Evolutionary conservation across 2,888 invertebrate genomes (phyloP).

Genomic region (Drosophila kuntzei): DNA sequence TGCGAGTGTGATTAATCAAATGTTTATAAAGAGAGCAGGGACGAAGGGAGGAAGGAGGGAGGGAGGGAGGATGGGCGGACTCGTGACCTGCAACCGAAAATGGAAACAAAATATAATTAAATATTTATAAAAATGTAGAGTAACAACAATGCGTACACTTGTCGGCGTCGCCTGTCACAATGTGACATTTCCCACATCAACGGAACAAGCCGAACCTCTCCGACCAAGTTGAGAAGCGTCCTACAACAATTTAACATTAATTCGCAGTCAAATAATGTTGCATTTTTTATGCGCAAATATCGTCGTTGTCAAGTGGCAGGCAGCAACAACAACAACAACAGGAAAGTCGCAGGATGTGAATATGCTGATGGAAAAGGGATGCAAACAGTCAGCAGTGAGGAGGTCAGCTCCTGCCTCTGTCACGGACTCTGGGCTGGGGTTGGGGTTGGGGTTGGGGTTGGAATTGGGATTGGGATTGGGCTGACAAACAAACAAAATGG

Average conservation of each 20-base stretch:
- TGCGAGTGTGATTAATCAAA: slow-evolving; percentile 72
- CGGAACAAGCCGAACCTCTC: slow-evolving; percentile 47
- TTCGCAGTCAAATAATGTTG: slow-evolving; percentile 83
- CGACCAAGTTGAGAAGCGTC: slow-evolving; percentile 36
- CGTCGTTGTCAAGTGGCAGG: slow-evolving; percentile 83
- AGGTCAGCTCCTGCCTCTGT: slow-evolving; percentile 28
- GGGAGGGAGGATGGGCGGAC: not conserved
- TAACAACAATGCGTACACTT: slow-evolving; percentile 75
- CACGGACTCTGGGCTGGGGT: not conserved
- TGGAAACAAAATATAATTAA: slow-evolving; percentile 78
- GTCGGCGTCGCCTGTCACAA: slow-evolving; percentile 76
- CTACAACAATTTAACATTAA: slow-evolving; percentile 83
- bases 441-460: not conserved
- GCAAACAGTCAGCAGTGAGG: slow-evolving; percentile 34
- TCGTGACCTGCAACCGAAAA: slow-evolving; percentile 44
- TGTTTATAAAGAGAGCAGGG: slow-evolving; percentile 50
- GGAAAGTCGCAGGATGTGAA: slow-evolving; percentile 46
- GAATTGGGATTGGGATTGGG: slow-evolving; percentile 1
- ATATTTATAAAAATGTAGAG: slow-evolving; percentile 78
- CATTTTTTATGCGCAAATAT: slow-evolving; percentile 84
- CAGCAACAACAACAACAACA: slow-evolving; percentile 4
- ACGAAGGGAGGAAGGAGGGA: not conserved
- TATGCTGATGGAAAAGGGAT: slow-evolving; percentile 56
- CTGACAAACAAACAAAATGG: slow-evolving; percentile 64
- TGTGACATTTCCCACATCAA: slow-evolving; percentile 84